phyloP scores from a whole-genome alignment of 2,113 vertebrate genomes.

The Prinia subflava region DNA sequence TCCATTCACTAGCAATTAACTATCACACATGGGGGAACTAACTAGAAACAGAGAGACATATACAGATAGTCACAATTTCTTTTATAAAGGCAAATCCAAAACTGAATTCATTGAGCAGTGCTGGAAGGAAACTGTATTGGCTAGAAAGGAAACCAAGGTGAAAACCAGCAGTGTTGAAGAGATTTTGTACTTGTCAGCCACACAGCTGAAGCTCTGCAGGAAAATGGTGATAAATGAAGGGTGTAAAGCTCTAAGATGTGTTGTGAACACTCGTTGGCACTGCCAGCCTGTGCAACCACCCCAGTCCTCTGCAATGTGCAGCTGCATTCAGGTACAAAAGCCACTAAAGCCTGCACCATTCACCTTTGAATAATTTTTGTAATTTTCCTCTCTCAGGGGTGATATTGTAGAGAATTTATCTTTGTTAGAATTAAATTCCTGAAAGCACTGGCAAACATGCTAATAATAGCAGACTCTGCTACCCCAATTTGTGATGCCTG shows the following conservation, averaged over 20 bases:
- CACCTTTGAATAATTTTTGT: neutral
- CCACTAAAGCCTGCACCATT: neutral
- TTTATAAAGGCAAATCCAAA: neutral
- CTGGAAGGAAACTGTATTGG: neutral
- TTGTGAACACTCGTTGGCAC: neutral
- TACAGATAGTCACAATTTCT: neutral
- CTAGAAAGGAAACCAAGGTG: neutral
- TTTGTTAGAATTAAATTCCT: neutral
- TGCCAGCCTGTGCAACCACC: neutral
- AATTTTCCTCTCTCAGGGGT: neutral
- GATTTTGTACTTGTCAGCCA: neutral
- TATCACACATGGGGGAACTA: neutral
- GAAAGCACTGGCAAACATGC: neutral
- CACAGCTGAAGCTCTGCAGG: neutral
- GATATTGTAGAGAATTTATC: neutral
- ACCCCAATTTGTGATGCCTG: neutral
- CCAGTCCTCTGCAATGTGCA: neutral
- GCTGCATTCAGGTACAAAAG: neutral
- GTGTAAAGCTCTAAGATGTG: neutral
- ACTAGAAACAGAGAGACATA: neutral
- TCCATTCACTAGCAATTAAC: slow-evolving; percentile 27
- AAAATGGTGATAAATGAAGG: slow-evolving; percentile 10
- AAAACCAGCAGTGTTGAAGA: neutral
- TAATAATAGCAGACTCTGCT: neutral
- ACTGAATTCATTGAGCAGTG: neutral